Evolutionary conservation across 2,888 invertebrate species (phyloP).

Genomic region (Synanthedon vespiformis): DNA sequence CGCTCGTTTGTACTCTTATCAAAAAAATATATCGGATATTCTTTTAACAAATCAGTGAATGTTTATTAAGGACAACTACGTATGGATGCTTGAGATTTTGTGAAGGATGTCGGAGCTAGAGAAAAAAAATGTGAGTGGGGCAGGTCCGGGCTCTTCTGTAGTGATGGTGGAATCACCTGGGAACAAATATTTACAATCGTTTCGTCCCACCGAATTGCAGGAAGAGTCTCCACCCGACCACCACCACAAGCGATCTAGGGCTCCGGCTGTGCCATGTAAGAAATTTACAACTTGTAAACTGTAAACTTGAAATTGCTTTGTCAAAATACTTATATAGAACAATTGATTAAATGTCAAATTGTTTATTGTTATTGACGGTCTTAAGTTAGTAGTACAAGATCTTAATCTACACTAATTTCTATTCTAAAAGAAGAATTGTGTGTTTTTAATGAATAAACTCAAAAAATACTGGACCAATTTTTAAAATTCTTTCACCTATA

Average conservation of each 20-base stretch:
- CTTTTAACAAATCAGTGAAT: conserved; percentile 36
- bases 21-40: conserved; percentile 35
- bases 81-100: conserved; percentile 38
- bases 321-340: no score
- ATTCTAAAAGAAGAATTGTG: no score
- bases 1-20: conserved; percentile 34
- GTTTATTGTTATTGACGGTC: no score
- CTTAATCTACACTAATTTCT: no score
- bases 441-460: no score
- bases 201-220: conserved; percentile 29
- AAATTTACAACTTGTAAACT: no score
- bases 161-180: conserved; percentile 33
- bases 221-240: conserved; percentile 23
- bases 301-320: no score
- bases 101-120: conserved; percentile 52
- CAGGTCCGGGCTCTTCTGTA: conserved; percentile 22
- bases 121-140: conserved; percentile 22
- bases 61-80: conserved; percentile 25
- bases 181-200: conserved; percentile 29
- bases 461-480: no score
- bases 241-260: conserved; percentile 36
- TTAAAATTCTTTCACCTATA: no score
- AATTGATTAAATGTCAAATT: no score
- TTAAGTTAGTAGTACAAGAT: no score
- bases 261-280: conserved; percentile 44